Conservation (phyloP, 2,888 invertebrate genomes). For the Trichopoda pennipes region DNA sequence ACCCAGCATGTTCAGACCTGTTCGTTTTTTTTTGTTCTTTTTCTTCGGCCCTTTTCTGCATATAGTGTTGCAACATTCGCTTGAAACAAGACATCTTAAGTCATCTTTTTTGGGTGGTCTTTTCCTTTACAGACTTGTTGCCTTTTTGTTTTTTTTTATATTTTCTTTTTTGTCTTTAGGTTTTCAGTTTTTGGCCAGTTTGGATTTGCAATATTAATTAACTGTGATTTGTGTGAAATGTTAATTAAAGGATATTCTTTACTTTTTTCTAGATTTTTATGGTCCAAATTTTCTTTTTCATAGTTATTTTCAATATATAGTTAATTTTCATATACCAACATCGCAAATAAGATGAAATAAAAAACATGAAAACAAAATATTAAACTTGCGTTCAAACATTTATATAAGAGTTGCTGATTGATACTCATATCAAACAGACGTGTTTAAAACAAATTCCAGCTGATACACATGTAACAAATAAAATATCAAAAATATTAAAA, state of each 20-base stretch:
- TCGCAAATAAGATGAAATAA: no score
- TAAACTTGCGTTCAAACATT: no score
- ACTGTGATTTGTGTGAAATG: constrained; percentile 55
- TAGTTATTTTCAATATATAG: no score
- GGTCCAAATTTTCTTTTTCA: constrained; percentile 9
- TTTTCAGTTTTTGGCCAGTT: constrained; percentile 45
- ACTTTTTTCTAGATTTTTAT: not conserved
- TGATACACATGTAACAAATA: no score
- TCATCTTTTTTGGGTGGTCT: constrained; percentile 58
- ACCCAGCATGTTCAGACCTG: constrained; percentile 54
- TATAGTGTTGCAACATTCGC: constrained; percentile 22
- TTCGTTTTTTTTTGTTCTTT: not conserved
- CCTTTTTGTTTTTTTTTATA: constrained; percentile 40
- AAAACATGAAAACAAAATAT: no score
- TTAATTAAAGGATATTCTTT: constrained; percentile 45
- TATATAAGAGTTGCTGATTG: no score
- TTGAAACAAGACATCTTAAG: constrained; percentile 20
- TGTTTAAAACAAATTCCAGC: no score
- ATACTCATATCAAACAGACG: no score
- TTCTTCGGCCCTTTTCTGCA: not conserved
- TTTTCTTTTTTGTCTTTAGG: constrained; percentile 49
- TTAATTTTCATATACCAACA: no score
- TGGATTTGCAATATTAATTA: constrained; percentile 61
- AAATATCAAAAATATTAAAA: no score
- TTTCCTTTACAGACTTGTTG: constrained; percentile 55